Evolutionary conservation across 2,888 invertebrate species (phyloP).

Genomic region (Petrolisthes cinctipes): DNA sequence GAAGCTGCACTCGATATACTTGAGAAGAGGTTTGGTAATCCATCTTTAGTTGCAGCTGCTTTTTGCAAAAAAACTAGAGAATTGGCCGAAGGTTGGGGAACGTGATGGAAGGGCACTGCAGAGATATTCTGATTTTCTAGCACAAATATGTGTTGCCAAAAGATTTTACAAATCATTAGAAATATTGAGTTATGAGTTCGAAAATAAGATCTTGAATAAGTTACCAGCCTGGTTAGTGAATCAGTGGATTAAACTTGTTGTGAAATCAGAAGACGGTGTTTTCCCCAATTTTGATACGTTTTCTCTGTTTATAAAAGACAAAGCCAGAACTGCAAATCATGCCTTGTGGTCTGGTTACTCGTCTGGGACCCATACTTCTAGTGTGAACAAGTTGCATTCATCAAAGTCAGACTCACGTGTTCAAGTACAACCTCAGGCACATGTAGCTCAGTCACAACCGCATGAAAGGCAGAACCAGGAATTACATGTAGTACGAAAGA

Average conservation of each 20-base stretch:
- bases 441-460: not conserved
- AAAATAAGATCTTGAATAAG: not conserved
- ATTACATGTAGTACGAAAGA: not conserved
- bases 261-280: not conserved
- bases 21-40: no score
- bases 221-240: no score
- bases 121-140: not conserved
- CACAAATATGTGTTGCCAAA: not conserved
- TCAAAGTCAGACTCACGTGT: not conserved
- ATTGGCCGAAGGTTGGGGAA: not conserved
- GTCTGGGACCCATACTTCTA: not conserved
- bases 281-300: not conserved
- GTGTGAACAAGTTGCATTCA: not conserved
- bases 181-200: not conserved
- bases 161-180: not conserved
- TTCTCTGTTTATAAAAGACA: not conserved
- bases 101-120: not conserved
- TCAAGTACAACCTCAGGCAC: not conserved
- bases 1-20: no score
- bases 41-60: no score
- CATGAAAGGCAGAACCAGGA: not conserved
- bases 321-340: not conserved
- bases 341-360: not conserved
- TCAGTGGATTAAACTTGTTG: not conserved
- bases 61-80: no score